Conservation (phyloP, 2,113 vertebrate genomes). For the Tricholaema leucomelas region DNA sequence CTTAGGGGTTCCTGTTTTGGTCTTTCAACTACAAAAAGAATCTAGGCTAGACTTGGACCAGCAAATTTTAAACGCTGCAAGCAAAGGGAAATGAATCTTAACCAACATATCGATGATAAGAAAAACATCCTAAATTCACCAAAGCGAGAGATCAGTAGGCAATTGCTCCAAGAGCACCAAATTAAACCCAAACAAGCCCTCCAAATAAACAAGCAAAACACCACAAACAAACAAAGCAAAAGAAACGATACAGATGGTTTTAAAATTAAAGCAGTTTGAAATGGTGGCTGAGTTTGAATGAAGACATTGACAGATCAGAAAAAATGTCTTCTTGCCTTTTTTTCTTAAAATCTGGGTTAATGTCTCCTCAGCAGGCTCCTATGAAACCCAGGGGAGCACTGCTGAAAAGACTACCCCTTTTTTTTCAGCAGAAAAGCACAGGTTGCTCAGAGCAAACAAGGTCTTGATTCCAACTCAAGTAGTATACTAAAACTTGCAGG, state of each 20-base stretch:
- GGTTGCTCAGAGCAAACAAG: not conserved
- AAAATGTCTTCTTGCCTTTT: rapidly evolving
- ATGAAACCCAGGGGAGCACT: not conserved
- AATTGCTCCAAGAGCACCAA: not conserved
- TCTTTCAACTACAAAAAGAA: not conserved
- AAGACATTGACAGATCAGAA: not conserved
- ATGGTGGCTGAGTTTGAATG: not conserved
- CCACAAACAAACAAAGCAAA: too few relatives aligned
- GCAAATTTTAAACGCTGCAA: not conserved
- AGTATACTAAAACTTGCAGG: not conserved
- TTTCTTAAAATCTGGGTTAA: not conserved
- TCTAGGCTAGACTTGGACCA: not conserved
- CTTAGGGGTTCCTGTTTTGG: not conserved
- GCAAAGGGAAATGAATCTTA: not conserved
- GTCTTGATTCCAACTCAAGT: not conserved
- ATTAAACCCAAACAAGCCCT: not conserved
- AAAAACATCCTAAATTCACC: not conserved
- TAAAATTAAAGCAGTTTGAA: not conserved
- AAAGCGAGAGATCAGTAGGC: not conserved
- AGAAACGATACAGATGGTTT: not conserved
- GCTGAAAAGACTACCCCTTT: not conserved
- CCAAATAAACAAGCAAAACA: too few relatives aligned
- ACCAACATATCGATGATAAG: not conserved
- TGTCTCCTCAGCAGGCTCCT: not conserved
- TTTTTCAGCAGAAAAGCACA: not conserved